These are phyloP conservation scores for Euthynnus affinis DNA, from an alignment of 2,797 vertebrate genomes.

Conservation along the genomic window DNA sequence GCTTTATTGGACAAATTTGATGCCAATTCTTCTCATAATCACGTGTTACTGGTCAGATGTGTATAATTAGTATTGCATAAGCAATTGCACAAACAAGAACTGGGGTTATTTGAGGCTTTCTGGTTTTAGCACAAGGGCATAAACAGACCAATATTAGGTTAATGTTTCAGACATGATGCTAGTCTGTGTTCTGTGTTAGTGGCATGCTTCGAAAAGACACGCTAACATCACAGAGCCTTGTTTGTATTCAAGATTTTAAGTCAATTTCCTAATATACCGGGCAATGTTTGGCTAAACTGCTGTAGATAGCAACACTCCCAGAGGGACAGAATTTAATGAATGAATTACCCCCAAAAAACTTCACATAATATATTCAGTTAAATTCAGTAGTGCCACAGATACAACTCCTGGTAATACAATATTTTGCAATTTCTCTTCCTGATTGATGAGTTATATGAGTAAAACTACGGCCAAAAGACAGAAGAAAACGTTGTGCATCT, in stretches of 20 bases:
- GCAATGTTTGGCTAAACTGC: neutral
- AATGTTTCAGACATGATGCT: constrained; percentile 23
- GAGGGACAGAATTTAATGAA: neutral
- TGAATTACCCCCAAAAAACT: neutral
- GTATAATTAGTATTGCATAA: constrained; percentile 70
- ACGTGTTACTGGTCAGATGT: constrained; percentile 77
- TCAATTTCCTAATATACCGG: neutral
- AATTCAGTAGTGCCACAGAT: constrained; percentile 2
- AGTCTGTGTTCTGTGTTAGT: neutral
- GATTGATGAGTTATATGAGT: neutral
- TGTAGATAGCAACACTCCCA: neutral
- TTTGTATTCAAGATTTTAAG: constrained; percentile 7
- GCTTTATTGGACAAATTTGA: constrained; percentile 66
- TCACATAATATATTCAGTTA: neutral
- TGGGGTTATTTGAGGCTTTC: constrained; percentile 57
- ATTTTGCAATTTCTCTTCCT: neutral
- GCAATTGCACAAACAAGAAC: constrained; percentile 63
- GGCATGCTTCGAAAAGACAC: neutral
- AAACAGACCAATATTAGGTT: constrained; percentile 5
- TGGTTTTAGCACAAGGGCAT: constrained; percentile 14
- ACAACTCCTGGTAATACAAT: constrained; percentile 1
- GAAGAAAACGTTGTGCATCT: neutral
- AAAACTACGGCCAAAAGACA: neutral
- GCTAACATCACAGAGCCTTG: neutral
- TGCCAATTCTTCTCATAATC: constrained; percentile 67